Evolutionary conservation across 1,140 invertebrate species (phyloP).

Genomic region (Pygmarrhopalites habei): DNA sequence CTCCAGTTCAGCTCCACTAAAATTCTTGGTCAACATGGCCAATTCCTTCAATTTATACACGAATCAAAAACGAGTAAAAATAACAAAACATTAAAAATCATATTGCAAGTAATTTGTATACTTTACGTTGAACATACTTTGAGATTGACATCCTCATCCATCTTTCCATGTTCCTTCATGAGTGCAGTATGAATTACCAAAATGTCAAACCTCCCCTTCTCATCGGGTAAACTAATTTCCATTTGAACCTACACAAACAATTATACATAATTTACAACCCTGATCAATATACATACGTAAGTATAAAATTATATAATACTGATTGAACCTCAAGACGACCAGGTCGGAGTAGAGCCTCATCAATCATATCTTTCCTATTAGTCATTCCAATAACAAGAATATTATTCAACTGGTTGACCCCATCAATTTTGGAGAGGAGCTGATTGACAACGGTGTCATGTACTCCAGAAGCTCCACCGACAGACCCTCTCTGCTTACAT

Average conservation of each 20-base stretch:
- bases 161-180: constrained; percentile 87
- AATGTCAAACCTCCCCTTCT: constrained; percentile 86
- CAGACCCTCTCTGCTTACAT: constrained; percentile 95
- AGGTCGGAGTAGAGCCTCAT: constrained; percentile 92
- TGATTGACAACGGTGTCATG: constrained; percentile 95
- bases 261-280: too few species aligned
- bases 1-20: constrained; percentile 97
- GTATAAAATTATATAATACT: too few species aligned
- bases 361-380: constrained; percentile 98
- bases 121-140: constrained; percentile 46
- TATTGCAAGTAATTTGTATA: too few species aligned
- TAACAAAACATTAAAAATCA: too few species aligned
- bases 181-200: constrained; percentile 90
- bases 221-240: constrained; percentile 96
- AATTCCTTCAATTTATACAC: constrained; percentile 79
- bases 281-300: too few species aligned
- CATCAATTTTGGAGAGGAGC: constrained; percentile 96
- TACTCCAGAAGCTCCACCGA: constrained; percentile 90
- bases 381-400: constrained; percentile 95
- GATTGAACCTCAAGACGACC: constrained; percentile 89
- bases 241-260: constrained; percentile 81
- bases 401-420: constrained; percentile 98
- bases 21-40: constrained; percentile 88
- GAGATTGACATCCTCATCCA: constrained; percentile 78
- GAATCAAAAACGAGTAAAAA: too few species aligned